phyloP scores from a whole-genome alignment of 2,888 invertebrate species.

The Orthosia incerta region DNA sequence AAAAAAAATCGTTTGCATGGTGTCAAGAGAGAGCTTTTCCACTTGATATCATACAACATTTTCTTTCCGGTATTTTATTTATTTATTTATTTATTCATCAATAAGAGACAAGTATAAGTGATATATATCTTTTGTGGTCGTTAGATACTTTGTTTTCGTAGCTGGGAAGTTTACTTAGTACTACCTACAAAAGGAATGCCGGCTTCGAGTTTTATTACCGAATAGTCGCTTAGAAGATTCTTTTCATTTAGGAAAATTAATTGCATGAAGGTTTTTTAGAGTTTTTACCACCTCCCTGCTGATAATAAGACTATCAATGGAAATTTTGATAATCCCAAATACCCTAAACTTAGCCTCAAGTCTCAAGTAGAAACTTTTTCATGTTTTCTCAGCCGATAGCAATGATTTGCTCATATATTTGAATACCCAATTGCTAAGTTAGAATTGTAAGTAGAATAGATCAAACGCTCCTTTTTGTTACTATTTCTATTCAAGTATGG shows the following conservation, averaged over 20 bases:
- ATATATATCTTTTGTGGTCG: no score
- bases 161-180: not conserved
- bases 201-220: not conserved
- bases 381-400: not conserved
- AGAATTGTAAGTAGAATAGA: constrained; percentile 4
- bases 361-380: not conserved
- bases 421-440: not conserved
- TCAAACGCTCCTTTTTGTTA: not conserved
- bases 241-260: not conserved
- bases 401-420: not conserved
- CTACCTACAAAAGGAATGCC: not conserved
- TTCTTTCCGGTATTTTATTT: no score
- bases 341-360: not conserved
- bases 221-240: not conserved
- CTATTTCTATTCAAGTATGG: no score
- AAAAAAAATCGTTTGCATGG: not conserved
- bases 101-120: no score
- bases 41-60: not conserved
- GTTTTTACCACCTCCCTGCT: not conserved
- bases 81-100: no score
- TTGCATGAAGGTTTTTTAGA: not conserved
- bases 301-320: not conserved
- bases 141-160: no score
- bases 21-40: not conserved
- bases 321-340: constrained; percentile 1